phyloP scores from a whole-genome alignment of 2,797 vertebrate species.

The Dendrocincla fuliginosa region DNA sequence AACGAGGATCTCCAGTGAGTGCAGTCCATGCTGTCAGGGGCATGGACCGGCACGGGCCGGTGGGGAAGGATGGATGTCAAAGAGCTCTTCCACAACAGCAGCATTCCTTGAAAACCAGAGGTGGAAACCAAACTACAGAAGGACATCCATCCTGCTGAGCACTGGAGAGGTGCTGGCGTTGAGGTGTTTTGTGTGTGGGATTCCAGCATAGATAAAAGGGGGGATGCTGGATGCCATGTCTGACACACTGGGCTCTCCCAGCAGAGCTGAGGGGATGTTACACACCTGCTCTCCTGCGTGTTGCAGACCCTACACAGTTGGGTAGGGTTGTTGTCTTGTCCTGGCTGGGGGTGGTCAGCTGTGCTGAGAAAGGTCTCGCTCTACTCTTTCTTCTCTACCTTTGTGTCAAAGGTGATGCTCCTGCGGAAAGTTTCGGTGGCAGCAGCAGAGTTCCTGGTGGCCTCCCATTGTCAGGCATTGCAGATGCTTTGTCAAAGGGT shows the following conservation, averaged over 20 bases:
- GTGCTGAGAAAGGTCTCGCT: accelerated
- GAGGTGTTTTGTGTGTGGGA: neutral
- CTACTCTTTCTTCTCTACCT: neutral
- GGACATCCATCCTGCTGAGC: neutral
- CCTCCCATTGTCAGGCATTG: neutral
- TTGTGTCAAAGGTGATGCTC: neutral
- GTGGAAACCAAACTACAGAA: accelerated
- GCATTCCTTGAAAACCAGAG: accelerated
- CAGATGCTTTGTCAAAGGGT: neutral
- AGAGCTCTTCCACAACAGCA: accelerated
- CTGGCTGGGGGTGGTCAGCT: neutral
- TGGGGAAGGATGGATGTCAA: neutral
- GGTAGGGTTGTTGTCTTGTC: neutral
- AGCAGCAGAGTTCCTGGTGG: neutral
- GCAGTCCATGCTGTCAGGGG: neutral
- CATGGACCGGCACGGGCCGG: accelerated
- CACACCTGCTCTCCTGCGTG: neutral
- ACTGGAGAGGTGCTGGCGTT: neutral
- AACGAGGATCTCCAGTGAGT: neutral
- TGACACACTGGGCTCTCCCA: neutral
- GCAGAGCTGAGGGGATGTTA: neutral
- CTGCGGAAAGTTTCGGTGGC: neutral
- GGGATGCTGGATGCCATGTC: neutral
- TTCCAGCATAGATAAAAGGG: neutral
- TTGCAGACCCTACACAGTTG: neutral